Base-by-base conservation (phyloP, 2,888 invertebrate genomes). In the Sphaerophoria taeniata region DNA sequence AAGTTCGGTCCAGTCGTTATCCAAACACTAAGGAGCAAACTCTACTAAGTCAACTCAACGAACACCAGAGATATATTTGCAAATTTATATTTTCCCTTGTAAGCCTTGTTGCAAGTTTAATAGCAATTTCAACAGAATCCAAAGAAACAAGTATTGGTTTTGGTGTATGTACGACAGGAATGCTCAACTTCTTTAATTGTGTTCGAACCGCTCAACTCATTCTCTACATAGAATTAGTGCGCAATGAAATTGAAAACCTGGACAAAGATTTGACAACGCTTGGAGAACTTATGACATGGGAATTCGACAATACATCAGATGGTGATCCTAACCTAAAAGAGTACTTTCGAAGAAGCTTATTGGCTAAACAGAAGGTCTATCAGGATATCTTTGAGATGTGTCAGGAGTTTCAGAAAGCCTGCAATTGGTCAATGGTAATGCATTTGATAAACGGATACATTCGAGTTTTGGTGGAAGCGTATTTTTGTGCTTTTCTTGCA, bases 401-500 rank as follows among this genome's bases (percentile, higher is more conserved):
- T 56, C 65, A 63, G 3, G 83, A 87, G 24, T 90, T 90, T 75
- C 88, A 87, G n/a, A 75, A 63, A 6, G 76, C 89, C 5, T 90
- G 89, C 36, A 87, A 88, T 9, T 88, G 79, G 73, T 91, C 91
- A 9, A 84, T 90, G 12, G 63, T 90, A 3, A 67, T 88, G 0
- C 89, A 90, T 0, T 77, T 91, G 34, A 74, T 90, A 0, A 88
- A 88, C 86, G 88, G 88, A 33, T 90, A 89, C 34, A 85, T 89
- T 0, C 88, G 89, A 1, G 75, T 91, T 5, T 76, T 90, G 6
- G 89, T 90, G 3, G 90, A 91, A 58, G 85, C 87, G 9, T 91
- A 91, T 67, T 91, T 90, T 70, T 24, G 24, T 24, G 24, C 24
- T 24, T 24, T 24, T 24, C 2, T 24, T 1, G 24, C 24, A 24